These are phyloP conservation scores for Nasonia longicornis DNA, from an alignment of 1,140 invertebrate genomes.

Conservation along the genomic window DNA sequence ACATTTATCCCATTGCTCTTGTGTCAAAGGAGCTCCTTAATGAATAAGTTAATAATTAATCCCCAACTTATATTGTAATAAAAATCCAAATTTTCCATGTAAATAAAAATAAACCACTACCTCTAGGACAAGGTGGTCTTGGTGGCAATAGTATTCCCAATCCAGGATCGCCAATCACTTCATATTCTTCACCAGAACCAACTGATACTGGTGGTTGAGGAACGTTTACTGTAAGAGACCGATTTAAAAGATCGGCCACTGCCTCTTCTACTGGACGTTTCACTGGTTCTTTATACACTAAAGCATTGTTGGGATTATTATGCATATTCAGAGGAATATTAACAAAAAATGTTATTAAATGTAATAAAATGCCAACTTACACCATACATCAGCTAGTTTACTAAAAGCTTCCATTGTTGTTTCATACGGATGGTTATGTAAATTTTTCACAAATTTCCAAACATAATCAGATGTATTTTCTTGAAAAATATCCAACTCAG, in stretches of 20 bases:
- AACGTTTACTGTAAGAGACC: constrained; percentile 66
- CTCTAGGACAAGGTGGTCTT: constrained; percentile 66
- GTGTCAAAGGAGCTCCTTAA: constrained; percentile 78
- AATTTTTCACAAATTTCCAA: constrained; percentile 79
- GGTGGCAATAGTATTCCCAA: constrained; percentile 71
- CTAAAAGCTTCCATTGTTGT: constrained; percentile 86
- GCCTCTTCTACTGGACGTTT: constrained; percentile 70
- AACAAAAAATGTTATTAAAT: constrained; percentile 9
- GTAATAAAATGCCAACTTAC: constrained; percentile 55
- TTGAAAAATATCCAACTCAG: constrained; percentile 84
- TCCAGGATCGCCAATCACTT: constrained; percentile 73
- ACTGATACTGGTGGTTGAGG: constrained; percentile 63
- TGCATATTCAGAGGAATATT: not conserved
- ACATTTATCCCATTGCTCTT: constrained; percentile 83
- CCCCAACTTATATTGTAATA: constrained; percentile 49
- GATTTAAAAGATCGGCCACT: constrained; percentile 72
- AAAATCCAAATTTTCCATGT: constrained; percentile 28
- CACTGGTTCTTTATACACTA: constrained; percentile 70
- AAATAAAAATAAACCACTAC: constrained; percentile 49
- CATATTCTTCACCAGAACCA: constrained; percentile 74
- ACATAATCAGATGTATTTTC: constrained; percentile 76
- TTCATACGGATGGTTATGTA: constrained; percentile 82
- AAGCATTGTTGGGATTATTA: constrained; percentile 6
- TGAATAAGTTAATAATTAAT: constrained; percentile 53
- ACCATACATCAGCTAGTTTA: constrained; percentile 80